These are phyloP conservation scores for Bovichtus diacanthus DNA, from an alignment of 2,797 vertebrate genomes.

Conservation along the genomic window DNA sequence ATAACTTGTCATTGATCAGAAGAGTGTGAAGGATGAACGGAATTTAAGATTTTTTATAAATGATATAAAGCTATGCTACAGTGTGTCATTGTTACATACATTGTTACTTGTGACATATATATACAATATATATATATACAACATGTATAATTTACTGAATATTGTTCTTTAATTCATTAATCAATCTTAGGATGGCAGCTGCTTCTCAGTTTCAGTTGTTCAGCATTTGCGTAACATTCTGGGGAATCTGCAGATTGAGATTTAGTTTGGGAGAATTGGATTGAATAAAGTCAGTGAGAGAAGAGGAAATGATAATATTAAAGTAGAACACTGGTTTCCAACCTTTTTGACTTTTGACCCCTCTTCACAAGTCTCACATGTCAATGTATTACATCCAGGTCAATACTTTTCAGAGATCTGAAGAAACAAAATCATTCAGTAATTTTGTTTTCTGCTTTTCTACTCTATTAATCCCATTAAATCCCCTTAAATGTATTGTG, in stretches of 20 bases:
- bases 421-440: not conserved
- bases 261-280: not conserved
- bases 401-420: not conserved
- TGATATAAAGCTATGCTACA: not conserved
- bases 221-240: not conserved
- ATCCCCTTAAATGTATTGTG: not conserved
- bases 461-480: not conserved
- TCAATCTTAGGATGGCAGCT: not conserved
- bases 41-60: not conserved
- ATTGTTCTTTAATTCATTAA: not conserved
- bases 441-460: not conserved
- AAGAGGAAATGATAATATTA: not conserved
- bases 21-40: not conserved
- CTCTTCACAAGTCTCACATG: not conserved
- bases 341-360: not conserved
- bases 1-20: not conserved
- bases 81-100: not conserved
- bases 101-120: too few species aligned
- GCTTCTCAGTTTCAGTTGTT: not conserved
- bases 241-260: not conserved
- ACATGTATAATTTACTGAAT: not conserved
- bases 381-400: not conserved
- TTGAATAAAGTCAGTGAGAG: not conserved
- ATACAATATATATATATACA: too few species aligned
- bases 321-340: not conserved